Base-by-base conservation (phyloP, 1,140 invertebrate genomes). In the Sipha flava region DNA sequence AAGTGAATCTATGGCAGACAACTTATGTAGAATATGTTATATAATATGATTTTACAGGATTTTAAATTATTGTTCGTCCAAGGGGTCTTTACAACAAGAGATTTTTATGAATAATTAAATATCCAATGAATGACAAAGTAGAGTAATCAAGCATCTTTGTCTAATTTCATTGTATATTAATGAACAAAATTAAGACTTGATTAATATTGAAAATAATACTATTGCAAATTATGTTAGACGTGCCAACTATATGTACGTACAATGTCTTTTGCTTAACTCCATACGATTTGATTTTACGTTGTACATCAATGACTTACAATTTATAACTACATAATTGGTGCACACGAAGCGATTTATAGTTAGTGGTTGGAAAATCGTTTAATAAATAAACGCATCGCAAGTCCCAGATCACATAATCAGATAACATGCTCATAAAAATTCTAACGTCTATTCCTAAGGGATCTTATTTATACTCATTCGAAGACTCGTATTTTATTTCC, bases 361-460 rank as follows among this genome's bases (percentile, higher is more conserved):
- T 66, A 66, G 64, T 47, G 43, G 66, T 70, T 47, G 7, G n/a
- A 26, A 14, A 12, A 47, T 47, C 43, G 26, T 47, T 70, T 70
- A 70, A 70, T 70, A 70, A 70, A 70, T 70, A 47, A 70, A 26
- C 18, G 14, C 26, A 47, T n/a, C 21, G 26, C 23, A 70, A 43
- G 40, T 29, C 43, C 66, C 40, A 26, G 23, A 70, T 70, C 29
- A 23, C 34, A 47, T 70, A 45, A 70, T 45, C 40, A 70, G 43
- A 45, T 70, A 47, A 70, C 66, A 26, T 26, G 43, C 66, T 47
- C 66, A 45, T 47, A 70, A 45, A 47, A 70, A 70, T 70, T 70
- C 66, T n/a, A 70, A 47, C 66, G 34, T 45, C 9, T 16, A 47
- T 70, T 70, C 43, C 66, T 43, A 26, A 26, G 37, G 64, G 64